Conservation (phyloP, 2,113 vertebrate genomes). For the Callocephalon fimbriatum region DNA sequence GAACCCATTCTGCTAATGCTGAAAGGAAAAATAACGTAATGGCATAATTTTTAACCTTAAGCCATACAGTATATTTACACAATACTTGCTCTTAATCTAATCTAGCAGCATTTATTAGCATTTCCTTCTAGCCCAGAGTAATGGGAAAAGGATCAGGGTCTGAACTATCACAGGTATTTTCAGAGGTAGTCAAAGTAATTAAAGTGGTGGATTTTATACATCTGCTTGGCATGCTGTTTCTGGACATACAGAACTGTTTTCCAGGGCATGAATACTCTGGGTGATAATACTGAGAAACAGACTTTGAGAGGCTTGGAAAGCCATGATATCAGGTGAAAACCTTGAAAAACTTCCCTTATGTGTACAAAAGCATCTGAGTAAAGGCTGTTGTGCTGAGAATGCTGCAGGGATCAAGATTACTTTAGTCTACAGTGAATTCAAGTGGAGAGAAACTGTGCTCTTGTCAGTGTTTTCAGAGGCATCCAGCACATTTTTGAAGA, state of each 20-base stretch:
- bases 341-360: neutral
- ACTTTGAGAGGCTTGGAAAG: neutral
- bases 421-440: neutral
- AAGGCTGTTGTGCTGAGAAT: neutral
- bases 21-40: neutral
- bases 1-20: neutral
- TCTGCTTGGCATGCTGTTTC: neutral
- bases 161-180: neutral
- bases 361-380: neutral
- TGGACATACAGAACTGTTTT: neutral
- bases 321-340: neutral
- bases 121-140: neutral
- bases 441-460: neutral
- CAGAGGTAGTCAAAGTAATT: neutral
- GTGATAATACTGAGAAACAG: neutral
- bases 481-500: neutral
- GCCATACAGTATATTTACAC: neutral
- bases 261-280: neutral
- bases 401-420: neutral
- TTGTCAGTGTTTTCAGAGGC: neutral
- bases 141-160: neutral
- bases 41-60: conserved; percentile 7
- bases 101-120: neutral
- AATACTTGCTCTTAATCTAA: neutral
- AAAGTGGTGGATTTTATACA: neutral